Evolutionary conservation across 1,140 invertebrate species (phyloP), one percentile per base, ranked within the genome.

Genomic region (Sycobia sp.): DNA sequence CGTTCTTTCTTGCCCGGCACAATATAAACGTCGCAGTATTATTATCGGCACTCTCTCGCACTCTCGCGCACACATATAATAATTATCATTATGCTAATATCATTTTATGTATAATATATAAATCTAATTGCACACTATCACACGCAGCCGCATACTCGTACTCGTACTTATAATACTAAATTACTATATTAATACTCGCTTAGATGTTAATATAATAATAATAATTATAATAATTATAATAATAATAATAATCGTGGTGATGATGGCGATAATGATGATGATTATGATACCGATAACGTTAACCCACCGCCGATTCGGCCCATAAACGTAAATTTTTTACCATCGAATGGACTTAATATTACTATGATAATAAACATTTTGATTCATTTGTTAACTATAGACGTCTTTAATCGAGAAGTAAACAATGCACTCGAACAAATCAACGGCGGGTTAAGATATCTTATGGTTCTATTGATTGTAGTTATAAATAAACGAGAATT

Each of bases 1-100:
- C 79, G 78, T 82, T 81, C 79, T 81, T 81, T 82, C 78, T 82
- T 82, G 76, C 78, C 78, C 75, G 81, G 78, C 80, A 80, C 78
- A 81, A 82, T 82, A 81, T 80, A 82, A 82, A 82, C 77, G 75
- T 80, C 80, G 76, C 76, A 72, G 75, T 69, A 77, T n/a, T n/a
- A n/a, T n/a, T n/a, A n/a, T n/a, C 72, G 76, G 73, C 75, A 74
- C 73, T 76, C 72, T 76, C 73, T 47, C 49, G 4, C 20, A 22
- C 16, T 16, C 54, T 16, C 55, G 38, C 44, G 27, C 25, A 38
- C 47, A 49, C 54, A 39, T n/a, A n/a, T n/a, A n/a, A n/a, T n/a
- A n/a, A n/a, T n/a, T n/a, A 66, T 72, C 71, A 71, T 51, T 20
- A 51, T 51, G 23, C 36, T 22, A 36, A 23, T 54, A 38, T 43